Evolutionary conservation across 2,888 invertebrate genomes (phyloP).

Genomic region (Leptinotarsa juncta): DNA sequence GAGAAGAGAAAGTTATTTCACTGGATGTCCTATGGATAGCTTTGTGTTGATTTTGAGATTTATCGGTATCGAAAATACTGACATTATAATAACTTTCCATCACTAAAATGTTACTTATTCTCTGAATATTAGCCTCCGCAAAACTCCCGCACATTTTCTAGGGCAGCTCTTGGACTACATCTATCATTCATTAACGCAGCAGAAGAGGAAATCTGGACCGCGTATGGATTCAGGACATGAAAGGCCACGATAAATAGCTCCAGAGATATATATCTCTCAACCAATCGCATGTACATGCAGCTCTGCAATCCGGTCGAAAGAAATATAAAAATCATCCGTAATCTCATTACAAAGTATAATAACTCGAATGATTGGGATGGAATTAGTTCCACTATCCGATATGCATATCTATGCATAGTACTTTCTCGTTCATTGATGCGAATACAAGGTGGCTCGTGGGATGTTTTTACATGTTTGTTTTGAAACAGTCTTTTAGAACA

Average conservation of each 20-base stretch:
- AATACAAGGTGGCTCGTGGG: not conserved
- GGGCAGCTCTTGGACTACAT: too few relatives aligned
- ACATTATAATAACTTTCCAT: too few relatives aligned
- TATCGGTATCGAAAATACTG: too few relatives aligned
- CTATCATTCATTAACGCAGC: not conserved
- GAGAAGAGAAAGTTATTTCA: too few relatives aligned
- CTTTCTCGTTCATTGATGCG: not conserved
- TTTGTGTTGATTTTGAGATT: too few relatives aligned
- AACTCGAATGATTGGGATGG: conserved; percentile 18
- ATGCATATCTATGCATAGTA: conserved; percentile 8
- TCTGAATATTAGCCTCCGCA: too few relatives aligned
- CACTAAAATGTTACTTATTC: too few relatives aligned
- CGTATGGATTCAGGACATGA: conserved; percentile 20
- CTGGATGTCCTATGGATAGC: too few relatives aligned
- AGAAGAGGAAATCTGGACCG: conserved; percentile 17
- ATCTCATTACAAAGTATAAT: conserved; percentile 17
- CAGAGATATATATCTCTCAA: conserved; percentile 9
- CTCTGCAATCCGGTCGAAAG: not conserved
- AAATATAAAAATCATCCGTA: conserved; percentile 11
- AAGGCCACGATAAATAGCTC: conserved; percentile 5
- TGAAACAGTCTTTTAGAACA: too few relatives aligned
- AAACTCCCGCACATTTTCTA: too few relatives aligned
- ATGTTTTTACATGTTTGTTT: not conserved
- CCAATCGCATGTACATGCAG: conserved; percentile 3
- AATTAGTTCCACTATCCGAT: conserved; percentile 5